Base-by-base conservation (phyloP, 2,113 vertebrate genomes). In the Scomber scombrus region DNA sequence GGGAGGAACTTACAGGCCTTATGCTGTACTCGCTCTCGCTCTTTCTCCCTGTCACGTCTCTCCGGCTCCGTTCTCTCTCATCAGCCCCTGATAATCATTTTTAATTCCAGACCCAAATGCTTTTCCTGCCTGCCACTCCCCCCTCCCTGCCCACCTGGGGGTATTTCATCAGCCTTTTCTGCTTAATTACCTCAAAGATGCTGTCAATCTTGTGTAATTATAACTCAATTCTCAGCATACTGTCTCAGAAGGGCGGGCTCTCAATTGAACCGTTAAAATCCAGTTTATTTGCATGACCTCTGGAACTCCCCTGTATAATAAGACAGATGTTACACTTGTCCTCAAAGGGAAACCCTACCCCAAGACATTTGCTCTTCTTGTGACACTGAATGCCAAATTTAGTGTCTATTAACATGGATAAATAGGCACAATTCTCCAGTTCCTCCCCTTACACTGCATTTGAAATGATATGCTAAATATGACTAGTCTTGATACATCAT, bases 191-290 rank as follows among this genome's bases (percentile, higher is more conserved):
- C 83, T 89, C 75, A 92, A 92, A 93, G 87, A 84, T 76, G 80
- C 92, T 89, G 91, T 93, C 93, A 93, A 19, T 95, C 93, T 91
- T 49, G n/a, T 31, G 82, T 91, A 93, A 94, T 93, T 93, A 92
- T 85, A 79, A 77, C 88, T 91, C 78, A 66, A 81, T 92, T 90
- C 82, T 66, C 79, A 45, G 11, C 54, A 15, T 85, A 71, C 46
- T 21, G 79, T 65, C 84, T 89, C 89, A 71, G 62, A 85, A 87
- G 79, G 86, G 80, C 43, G 31, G 85, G 78, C 82, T 80, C 63
- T 60, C 71, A 87, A 89, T 72, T 91, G 80, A 91, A 85, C 80
- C 84, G 46, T 89, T 91, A 78, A 84, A 87, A 87, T 88, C 81
- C 26, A 23, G 81, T 88, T 83, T 78, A 80, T 55, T 61, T 63